Conservation (phyloP, 30 jellyfish, hydroid and myxozoan genomes). For the Catostylus mosaicus region DNA sequence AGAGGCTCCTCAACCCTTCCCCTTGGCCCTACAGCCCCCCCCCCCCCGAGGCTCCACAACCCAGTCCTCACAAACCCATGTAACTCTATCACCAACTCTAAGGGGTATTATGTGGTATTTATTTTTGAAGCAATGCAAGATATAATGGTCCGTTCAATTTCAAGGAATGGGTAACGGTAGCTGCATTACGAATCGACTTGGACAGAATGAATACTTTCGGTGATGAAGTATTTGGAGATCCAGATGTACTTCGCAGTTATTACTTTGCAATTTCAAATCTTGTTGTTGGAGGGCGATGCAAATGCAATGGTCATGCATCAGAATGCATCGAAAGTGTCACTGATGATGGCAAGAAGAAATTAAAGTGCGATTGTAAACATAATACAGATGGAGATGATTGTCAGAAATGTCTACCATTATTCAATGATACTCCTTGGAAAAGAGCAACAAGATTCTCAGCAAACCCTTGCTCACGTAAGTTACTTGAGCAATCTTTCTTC, state of each 20-base stretch:
- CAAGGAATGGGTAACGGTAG: conserved; percentile 97
- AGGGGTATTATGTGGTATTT: no score
- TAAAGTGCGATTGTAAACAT: conserved; percentile 88
- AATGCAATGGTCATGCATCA: conserved; percentile 98
- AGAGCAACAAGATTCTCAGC: conserved; percentile 80
- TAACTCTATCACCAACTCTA: no score
- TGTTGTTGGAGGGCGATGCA: conserved; percentile 99
- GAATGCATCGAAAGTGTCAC: conserved; percentile 72
- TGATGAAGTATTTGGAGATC: conserved; percentile 98
- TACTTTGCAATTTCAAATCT: conserved; percentile 93
- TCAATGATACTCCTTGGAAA: conserved; percentile 93
- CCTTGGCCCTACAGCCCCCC: no score
- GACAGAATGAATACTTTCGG: conserved; percentile 96
- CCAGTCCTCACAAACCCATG: no score
- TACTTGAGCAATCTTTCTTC: no score
- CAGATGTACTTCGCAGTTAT: conserved; percentile 95
- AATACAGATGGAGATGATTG: conserved; percentile 97
- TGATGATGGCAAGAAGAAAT: conserved; percentile 41
- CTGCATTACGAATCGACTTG: conserved; percentile 83
- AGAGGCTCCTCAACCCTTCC: no score
- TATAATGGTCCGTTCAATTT: no score
- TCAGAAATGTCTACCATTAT: conserved; percentile 91
- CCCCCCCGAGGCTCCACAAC: no score
- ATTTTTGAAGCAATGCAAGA: no score
- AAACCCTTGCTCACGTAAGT: conserved; percentile 94